Evolutionary conservation across 1,140 invertebrate species (phyloP).

Genomic region (Pachypsylla venusta): DNA sequence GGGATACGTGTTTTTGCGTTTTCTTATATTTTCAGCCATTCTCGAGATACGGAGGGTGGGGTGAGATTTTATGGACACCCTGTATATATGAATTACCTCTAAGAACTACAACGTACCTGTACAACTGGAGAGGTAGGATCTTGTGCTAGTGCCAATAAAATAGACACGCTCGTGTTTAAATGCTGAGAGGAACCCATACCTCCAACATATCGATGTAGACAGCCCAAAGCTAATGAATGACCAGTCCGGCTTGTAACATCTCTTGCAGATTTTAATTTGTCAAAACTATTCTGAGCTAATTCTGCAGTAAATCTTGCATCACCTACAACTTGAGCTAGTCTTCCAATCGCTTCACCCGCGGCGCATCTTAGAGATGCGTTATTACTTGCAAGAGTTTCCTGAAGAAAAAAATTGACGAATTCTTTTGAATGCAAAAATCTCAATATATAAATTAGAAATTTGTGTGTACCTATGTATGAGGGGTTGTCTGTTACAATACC

Average conservation of each 20-base stretch:
- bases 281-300: constrained; percentile 79
- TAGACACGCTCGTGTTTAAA: constrained; percentile 83
- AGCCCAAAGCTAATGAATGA: constrained; percentile 83
- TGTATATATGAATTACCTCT: no score
- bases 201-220: constrained; percentile 77
- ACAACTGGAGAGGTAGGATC: constrained; percentile 78
- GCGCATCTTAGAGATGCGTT: constrained; percentile 76
- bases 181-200: constrained; percentile 85
- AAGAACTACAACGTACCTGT: constrained; percentile 43
- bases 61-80: no score
- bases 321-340: constrained; percentile 73
- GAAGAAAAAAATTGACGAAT: constrained; percentile 23
- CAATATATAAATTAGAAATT: no score
- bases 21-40: no score
- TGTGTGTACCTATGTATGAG: no score
- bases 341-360: constrained; percentile 70
- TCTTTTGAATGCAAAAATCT: neutral
- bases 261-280: constrained; percentile 68
- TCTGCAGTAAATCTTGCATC: constrained; percentile 79
- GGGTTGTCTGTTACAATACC: no score
- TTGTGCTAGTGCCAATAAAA: constrained; percentile 84
- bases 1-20: no score
- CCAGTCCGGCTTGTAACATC: constrained; percentile 81
- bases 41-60: no score
- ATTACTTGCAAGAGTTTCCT: constrained; percentile 61